A percentile compares a stretch with the other conserved stretches of the same genome.
Evolutionary conservation across 2,113 vertebrate species (phyloP).

Genomic region (Platysteira castanea): DNA sequence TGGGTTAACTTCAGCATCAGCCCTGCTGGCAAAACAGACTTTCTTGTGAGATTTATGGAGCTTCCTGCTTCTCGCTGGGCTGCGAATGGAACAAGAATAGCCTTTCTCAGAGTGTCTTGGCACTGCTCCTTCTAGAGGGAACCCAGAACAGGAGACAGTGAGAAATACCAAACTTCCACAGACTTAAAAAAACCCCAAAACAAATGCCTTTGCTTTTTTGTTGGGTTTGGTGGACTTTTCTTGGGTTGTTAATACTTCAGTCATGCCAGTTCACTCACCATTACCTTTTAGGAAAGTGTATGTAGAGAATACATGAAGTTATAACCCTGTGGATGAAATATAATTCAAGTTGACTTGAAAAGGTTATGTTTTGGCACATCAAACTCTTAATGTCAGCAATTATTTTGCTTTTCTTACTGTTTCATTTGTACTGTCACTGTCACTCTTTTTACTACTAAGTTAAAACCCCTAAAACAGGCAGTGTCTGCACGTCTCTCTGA

Average conservation of each 20-base stretch:
- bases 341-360: neutral
- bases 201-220: neutral
- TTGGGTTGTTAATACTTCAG: neutral
- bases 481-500: neutral
- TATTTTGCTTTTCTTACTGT: neutral
- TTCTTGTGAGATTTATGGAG: conserved; percentile 51
- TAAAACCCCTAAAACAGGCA: neutral
- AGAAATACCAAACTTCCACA: conserved; percentile 29
- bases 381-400: neutral
- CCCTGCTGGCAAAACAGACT: conserved; percentile 26
- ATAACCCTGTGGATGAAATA: neutral
- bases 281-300: neutral
- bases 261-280: neutral
- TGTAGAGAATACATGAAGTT: neutral
- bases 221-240: neutral
- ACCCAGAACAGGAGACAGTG: conserved; percentile 45
- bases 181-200: neutral
- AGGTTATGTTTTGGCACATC: neutral
- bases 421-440: neutral
- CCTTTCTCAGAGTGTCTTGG: conserved; percentile 47
- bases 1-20: conserved; percentile 39
- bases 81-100: conserved; percentile 53
- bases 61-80: conserved; percentile 48
- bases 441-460: neutral
- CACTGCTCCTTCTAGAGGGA: conserved; percentile 28